Base-by-base conservation (phyloP, 2,797 vertebrate species). In the Malacoctenus gilli region DNA sequence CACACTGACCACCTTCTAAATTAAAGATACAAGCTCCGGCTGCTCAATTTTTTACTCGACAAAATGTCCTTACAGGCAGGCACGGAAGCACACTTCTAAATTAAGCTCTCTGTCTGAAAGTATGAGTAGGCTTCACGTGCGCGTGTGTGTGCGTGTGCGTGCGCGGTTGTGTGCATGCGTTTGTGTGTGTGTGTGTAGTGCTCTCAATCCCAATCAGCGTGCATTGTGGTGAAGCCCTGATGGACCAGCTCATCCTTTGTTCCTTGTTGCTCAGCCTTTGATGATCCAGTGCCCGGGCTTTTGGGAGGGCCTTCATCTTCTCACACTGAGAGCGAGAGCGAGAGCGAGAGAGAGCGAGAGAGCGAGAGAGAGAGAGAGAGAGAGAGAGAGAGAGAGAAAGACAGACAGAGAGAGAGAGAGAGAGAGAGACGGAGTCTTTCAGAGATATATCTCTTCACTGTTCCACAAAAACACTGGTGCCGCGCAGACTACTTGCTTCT, bases 1-100 rank as follows among this genome's bases (percentile, higher is more conserved):
- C n/a, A 39, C 48, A 47, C 58, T 80, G 78, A 73, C 75, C 69
- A 25, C 49, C 67, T 30, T 68, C 52, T 78, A 44, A 77, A 84
- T 84, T 76, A 82, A 86, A 81, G 49, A 78, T 80, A 77, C 65
- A 74, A 40, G 61, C 31, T 60, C 66, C 55, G 35, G 48, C 69
- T 28, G 19, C 48, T 84, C 59, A 53, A 14, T 76, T 53, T 75
- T 75, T 74, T 49, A 74, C 41, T 54, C 16, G 56, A 68, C 64
- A 75, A 79, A 81, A 72, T 54, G 65, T 80, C 57, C 69, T 73
- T 52, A 51, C 77, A 71, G 43, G 53, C 54, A n/a, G n/a, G 14
- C 35, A 53, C 56, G 25, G 48, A 32, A 53, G 44, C 53, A 66
- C 46, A 65, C 40, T 72, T 76, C 69, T 74, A 72, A 79, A 72